A percentile compares a stretch with the other conserved stretches of the same genome.
Conservation (phyloP, 1,140 invertebrate species). For the Diachasma alloeum region DNA sequence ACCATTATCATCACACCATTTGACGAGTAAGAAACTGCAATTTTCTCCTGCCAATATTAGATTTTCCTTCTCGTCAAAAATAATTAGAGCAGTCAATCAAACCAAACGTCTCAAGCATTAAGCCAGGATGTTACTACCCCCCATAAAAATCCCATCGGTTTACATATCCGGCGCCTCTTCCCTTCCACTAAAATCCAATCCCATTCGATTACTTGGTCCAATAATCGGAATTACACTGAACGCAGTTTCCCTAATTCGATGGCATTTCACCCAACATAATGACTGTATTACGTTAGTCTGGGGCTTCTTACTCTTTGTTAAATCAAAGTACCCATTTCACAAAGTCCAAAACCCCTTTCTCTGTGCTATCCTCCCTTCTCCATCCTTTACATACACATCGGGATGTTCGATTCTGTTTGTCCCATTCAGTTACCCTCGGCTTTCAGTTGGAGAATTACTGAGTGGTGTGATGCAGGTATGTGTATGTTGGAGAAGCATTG, state of each 20-base stretch:
- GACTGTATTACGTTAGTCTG: neutral
- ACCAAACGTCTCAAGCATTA: neutral
- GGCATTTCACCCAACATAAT: constrained; percentile 9
- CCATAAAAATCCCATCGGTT: neutral
- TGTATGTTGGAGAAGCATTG: neutral
- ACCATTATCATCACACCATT: too few species aligned
- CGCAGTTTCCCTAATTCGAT: constrained; percentile 11
- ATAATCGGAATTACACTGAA: constrained; percentile 8
- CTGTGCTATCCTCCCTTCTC: neutral
- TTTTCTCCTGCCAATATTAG: too few species aligned
- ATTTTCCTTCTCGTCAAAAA: too few species aligned
- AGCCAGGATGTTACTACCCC: neutral
- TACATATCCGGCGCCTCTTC: neutral
- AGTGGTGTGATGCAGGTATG: too few species aligned
- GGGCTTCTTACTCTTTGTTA: constrained; percentile 17
- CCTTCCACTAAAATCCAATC: neutral
- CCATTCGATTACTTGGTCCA: constrained; percentile 10
- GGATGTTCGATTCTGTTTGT: neutral
- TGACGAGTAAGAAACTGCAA: too few species aligned
- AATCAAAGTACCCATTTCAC: constrained; percentile 17
- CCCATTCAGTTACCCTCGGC: neutral
- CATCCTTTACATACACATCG: neutral
- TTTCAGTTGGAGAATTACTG: neutral
- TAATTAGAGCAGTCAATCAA: too few species aligned
- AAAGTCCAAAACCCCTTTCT: constrained; percentile 7